A percentile compares a stretch with the other conserved stretches of the same genome.
Conservation (phyloP, 1,140 invertebrate species). For the Pachypeltis micranthus region DNA sequence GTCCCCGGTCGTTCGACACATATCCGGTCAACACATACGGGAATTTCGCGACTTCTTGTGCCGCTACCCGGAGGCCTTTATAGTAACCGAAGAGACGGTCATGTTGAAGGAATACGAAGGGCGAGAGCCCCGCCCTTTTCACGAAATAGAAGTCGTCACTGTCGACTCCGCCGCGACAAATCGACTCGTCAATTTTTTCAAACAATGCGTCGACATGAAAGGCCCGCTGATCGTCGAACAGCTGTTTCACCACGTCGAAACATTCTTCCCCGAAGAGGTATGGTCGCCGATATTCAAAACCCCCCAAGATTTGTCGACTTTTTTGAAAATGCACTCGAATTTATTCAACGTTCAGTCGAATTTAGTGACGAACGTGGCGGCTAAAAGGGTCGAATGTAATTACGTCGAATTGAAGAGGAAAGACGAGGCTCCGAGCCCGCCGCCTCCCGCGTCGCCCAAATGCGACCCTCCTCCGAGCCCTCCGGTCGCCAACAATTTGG, state of each 20-base stretch:
- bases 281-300: constrained; percentile 78
- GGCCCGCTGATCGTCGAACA: constrained; percentile 73
- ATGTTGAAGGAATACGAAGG: constrained; percentile 52
- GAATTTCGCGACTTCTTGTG: constrained; percentile 85
- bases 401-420: neutral
- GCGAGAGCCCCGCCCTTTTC: constrained; percentile 43
- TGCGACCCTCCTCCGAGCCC: neutral
- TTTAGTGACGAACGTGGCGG: constrained; percentile 52
- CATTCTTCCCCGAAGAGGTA: constrained; percentile 60
- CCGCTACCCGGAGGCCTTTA: constrained; percentile 75
- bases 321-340: constrained; percentile 79
- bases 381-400: constrained; percentile 33
- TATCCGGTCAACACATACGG: constrained; percentile 84
- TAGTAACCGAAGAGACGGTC: constrained; percentile 77
- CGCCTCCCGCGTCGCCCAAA: neutral
- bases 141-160: constrained; percentile 56
- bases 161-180: constrained; percentile 68
- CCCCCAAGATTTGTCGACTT: constrained; percentile 69
- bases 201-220: constrained; percentile 60
- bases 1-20: constrained; percentile 87
- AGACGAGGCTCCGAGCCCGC: neutral
- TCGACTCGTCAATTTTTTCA: constrained; percentile 64
- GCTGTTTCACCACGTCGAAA: constrained; percentile 66
- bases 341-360: constrained; percentile 82
- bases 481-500: constrained; percentile 29